A percentile compares a stretch with the other conserved stretches of the same genome.
Evolutionary conservation across 2,113 vertebrate species (phyloP).

Genomic region (Megaceryle maxima): DNA sequence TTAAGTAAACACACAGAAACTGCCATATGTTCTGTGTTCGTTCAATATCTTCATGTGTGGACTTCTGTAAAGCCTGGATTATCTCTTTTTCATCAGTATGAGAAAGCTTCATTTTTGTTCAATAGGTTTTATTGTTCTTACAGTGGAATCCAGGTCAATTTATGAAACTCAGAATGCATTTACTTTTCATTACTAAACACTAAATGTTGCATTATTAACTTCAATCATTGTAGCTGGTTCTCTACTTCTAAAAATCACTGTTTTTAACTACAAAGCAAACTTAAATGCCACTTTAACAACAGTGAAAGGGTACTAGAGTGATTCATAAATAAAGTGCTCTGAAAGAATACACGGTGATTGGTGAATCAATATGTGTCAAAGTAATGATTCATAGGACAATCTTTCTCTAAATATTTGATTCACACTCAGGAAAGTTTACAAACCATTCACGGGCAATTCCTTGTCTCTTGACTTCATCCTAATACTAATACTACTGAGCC

Average conservation of each 20-base stretch:
- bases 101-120: neutral
- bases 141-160: neutral
- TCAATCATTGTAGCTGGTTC: neutral
- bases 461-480: neutral
- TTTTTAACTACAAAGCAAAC: neutral
- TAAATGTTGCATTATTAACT: neutral
- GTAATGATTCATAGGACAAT: neutral
- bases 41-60: neutral
- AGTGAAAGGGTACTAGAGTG: neutral
- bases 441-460: neutral
- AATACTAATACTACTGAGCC: neutral
- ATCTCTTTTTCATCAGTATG: neutral
- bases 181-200: neutral
- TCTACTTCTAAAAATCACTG: neutral
- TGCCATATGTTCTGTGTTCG: neutral
- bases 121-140: neutral
- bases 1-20: neutral
- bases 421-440: neutral
- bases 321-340: neutral
- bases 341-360: neutral
- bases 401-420: neutral
- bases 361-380: neutral
- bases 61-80: neutral
- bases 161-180: neutral
- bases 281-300: neutral